Evolutionary conservation across 2,888 invertebrate genomes (phyloP), one percentile per base, ranked within the genome.

Genomic region (Molorchus minor): DNA sequence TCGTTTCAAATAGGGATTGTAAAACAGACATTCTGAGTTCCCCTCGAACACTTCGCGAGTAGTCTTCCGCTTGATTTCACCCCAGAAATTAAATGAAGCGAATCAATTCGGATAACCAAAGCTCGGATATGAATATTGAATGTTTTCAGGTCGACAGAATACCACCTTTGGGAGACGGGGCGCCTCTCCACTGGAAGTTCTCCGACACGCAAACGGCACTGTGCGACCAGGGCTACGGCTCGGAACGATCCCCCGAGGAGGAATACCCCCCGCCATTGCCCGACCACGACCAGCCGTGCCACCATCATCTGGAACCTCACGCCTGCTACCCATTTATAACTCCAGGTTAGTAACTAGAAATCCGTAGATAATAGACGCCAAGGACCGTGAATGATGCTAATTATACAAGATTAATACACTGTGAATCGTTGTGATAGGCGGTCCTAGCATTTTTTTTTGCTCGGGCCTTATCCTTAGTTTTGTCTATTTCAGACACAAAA

Each of bases 201-300:
- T 79, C 79, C 38, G 80, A 80, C 61, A 75, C 40, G n/a, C 51
- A 51, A 17, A 51, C 51, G 40, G 51, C 51, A 13, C 61, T 65
- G 16, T 86, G 86, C 75, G 90, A 91, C 79, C 90, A 90, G 76
- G 91, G 91, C 33, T 91, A 91, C 79, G 90, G 88, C 0, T 90
- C 89, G 7, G 90, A 91, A 76, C 82, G 90, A 40, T 90, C 90
- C 0, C 91, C 91, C 1, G 91, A 91, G 79, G 91, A 91, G 66
- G 91, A 91, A 79, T 87, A 86, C 80, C 88, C 88, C 21, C 89
- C 89, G 3, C 86, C 88, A 13, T 81, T 89, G 57, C 86, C 86
- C 13, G 81, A 68, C 77, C 80, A 81, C 69, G 81, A 86, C 58
- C 83, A 83, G 35, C 81, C 85, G 35, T 86, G 85, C 71, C 82